Percentiles rank a stretch among this genome's conserved stretches.
phyloP scores from a whole-genome alignment of 2,113 vertebrate species.

The Lepus americanus region DNA sequence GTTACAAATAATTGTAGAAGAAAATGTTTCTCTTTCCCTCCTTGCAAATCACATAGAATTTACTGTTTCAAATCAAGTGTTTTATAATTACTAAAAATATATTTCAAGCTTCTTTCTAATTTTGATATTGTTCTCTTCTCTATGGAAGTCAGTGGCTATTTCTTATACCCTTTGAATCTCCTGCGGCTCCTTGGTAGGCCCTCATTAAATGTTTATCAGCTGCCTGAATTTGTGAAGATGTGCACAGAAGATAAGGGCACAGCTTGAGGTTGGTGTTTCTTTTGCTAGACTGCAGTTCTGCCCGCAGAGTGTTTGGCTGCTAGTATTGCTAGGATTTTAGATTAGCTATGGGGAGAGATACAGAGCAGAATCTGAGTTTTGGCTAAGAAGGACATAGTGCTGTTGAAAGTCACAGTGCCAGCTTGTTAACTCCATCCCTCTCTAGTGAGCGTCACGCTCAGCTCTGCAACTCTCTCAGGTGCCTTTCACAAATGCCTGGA shows the following conservation, averaged over 20 bases:
- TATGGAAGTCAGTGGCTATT: neutral
- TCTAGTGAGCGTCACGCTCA: neutral
- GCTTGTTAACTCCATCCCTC: neutral
- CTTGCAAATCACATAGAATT: neutral
- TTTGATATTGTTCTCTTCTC: neutral
- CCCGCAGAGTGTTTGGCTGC: slow-evolving; percentile 7
- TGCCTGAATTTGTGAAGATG: slow-evolving; percentile 37
- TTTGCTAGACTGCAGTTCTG: slow-evolving; percentile 7
- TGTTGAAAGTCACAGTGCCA: neutral
- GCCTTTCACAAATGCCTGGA: neutral
- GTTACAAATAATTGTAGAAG: neutral
- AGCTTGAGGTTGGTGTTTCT: slow-evolving; percentile 56
- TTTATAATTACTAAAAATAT: neutral
- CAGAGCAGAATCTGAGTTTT: neutral
- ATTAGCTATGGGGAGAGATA: neutral
- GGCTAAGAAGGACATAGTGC: neutral
- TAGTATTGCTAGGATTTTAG: slow-evolving; percentile 26
- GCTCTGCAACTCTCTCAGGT: neutral
- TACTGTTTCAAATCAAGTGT: slow-evolving; percentile 31
- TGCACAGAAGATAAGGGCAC: slow-evolving; percentile 28
- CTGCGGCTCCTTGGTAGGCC: neutral
- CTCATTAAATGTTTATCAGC: slow-evolving; percentile 63
- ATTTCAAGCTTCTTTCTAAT: neutral
- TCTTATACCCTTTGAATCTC: neutral
- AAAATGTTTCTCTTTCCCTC: neutral